A percentile compares a stretch with the other conserved stretches of the same genome.
Conservation (phyloP, 2,888 invertebrate genomes). For the Ophonus ardosiacus region DNA sequence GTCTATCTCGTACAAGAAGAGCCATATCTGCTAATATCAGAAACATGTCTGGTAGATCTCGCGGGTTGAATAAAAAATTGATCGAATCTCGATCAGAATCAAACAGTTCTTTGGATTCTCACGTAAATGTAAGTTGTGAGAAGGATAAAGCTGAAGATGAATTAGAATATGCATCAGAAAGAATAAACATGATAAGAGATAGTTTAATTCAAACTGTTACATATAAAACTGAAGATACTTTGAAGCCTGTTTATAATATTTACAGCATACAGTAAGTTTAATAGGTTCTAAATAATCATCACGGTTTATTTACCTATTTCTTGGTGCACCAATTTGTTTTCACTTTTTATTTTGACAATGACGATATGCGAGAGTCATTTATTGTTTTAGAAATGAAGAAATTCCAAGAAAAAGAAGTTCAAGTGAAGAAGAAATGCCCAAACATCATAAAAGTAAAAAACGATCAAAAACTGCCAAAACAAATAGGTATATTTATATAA, state of each 20-base stretch:
- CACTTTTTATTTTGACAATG: too few relatives aligned
- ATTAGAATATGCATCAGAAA: conserved; percentile 71
- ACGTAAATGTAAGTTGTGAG: conserved; percentile 59
- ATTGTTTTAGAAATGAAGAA: conserved; percentile 41
- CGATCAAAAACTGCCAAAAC: conserved; percentile 72
- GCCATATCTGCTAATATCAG: conserved; percentile 81
- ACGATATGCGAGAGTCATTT: background rate
- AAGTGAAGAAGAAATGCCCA: conserved; percentile 68
- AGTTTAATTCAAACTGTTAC: conserved; percentile 67
- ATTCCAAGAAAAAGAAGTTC: conserved; percentile 65
- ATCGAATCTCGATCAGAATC: conserved; percentile 73
- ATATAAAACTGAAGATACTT: conserved; percentile 67
- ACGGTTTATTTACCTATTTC: too few relatives aligned
- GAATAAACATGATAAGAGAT: conserved; percentile 72
- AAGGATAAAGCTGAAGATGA: conserved; percentile 64
- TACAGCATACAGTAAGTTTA: conserved; percentile 1
- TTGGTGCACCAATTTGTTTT: too few relatives aligned
- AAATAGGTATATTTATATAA: too few relatives aligned
- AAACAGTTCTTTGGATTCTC: conserved; percentile 72
- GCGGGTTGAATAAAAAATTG: conserved; percentile 71
- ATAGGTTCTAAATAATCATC: too few relatives aligned
- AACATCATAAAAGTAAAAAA: conserved; percentile 61
- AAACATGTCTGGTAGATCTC: conserved; percentile 71
- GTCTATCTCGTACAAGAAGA: conserved; percentile 82
- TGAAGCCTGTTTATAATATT: conserved; percentile 70